phyloP scores from a whole-genome alignment of 2,113 vertebrate genomes.

The Scortum barcoo region DNA sequence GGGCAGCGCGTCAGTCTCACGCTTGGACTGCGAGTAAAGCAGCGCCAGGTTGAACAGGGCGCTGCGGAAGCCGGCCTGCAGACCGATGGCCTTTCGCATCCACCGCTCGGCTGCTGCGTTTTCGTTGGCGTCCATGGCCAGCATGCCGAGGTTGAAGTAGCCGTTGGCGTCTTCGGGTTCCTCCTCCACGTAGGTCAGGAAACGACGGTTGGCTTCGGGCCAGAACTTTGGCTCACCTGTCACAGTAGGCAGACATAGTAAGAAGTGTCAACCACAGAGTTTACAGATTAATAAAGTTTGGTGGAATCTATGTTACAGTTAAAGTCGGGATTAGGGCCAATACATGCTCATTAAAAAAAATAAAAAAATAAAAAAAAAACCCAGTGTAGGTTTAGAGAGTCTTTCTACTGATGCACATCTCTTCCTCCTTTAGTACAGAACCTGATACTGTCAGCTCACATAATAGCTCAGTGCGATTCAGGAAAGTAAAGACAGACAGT shows the following conservation, averaged over 20 bases:
- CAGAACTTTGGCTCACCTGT: conserved; percentile 92
- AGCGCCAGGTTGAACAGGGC: conserved; percentile 97
- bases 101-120: conserved; percentile 92
- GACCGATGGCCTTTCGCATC: conserved; percentile 94
- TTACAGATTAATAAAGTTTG: not conserved
- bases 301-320: not conserved
- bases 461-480: not conserved
- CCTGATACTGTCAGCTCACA: fast-evolving
- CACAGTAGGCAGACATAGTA: not conserved
- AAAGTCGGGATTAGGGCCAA: not conserved
- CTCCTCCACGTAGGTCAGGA: conserved; percentile 92
- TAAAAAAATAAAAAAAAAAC: no score
- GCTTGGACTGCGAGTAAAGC: conserved; percentile 93
- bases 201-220: conserved; percentile 94
- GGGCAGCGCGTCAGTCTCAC: conserved; percentile 92
- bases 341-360: not conserved
- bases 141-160: conserved; percentile 99
- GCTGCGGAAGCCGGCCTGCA: conserved; percentile 94
- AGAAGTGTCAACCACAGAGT: not conserved
- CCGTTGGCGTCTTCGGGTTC: conserved; percentile 96
- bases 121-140: conserved; percentile 97
- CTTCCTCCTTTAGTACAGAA: not conserved
- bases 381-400: not conserved
- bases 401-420: not conserved
- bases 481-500: not conserved